Evolutionary conservation across 2,888 invertebrate species (phyloP), one percentile per base, ranked within the genome.

Genomic region (Lasioglossum marginatum): DNA sequence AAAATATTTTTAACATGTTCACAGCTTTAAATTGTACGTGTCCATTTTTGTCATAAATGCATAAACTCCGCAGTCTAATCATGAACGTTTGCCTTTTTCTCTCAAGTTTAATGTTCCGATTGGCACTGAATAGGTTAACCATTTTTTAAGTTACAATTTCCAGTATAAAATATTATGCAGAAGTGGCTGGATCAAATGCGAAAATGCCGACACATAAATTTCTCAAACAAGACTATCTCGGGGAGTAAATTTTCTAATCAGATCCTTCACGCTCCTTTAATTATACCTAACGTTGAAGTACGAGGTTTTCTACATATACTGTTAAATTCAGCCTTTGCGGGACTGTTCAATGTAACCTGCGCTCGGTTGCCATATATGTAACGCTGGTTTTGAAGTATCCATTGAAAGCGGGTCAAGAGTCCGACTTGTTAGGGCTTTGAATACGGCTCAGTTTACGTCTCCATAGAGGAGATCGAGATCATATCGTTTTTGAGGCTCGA

Each of bases 301-400:
- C 48, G 52, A 40, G 73, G 63, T 16, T 31, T 70, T 83, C 82
- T 52, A 66, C 73, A 75, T 82, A 78, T 79, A 84, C 63, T 34
- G 31, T 75, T 88, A 86, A 86, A 88, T 81, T 81, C 52, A 40
- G 34, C 77, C 63, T 87, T 83, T 72, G 71, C 80, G n/a, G 80
- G 70, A 63, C n/a, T 27, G 57, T 52, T 57, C 34, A 60, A 19
- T 48, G 57, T 79, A 79, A 85, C 82, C 76, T 63, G 45, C 60
- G 12, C n/a, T 16, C 4, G 34, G 14, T 43, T 31, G 68, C 31
- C 66, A 31, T 73, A 12, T 66, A 40, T 80, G 52, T 57, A 45
- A 27, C 37, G 63, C 63, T n/a, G 45, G 37, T 57, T 77, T 60
- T 48, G 27, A 66, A 73, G 66, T 68, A 27, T 45, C 37, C 34